These are phyloP conservation scores for Thomomys bottae DNA, from an alignment of 2,113 vertebrate species.

Conservation along the genomic window DNA sequence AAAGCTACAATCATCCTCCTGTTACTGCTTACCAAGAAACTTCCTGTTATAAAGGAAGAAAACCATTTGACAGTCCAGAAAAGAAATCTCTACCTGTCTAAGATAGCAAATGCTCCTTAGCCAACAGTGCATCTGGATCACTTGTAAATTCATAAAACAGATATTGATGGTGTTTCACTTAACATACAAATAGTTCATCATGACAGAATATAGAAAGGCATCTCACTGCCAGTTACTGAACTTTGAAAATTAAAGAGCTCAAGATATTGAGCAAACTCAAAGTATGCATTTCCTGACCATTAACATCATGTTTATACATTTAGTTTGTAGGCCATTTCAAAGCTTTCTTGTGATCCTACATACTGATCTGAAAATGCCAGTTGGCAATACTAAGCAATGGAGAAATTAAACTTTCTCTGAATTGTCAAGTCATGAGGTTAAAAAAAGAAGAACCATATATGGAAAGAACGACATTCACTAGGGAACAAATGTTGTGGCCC, in stretches of 20 bases:
- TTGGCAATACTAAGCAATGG: slow-evolving; percentile 44
- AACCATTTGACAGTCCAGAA: slow-evolving; percentile 34
- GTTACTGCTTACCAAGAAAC: slow-evolving; percentile 15
- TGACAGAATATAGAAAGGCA: not conserved
- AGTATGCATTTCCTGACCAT: not conserved
- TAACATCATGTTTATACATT: not conserved
- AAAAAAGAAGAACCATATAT: slow-evolving; percentile 45
- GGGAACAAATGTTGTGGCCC: slow-evolving; percentile 70
- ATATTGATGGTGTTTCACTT: not conserved
- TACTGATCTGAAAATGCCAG: slow-evolving; percentile 48
- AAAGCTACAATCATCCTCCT: slow-evolving; percentile 6
- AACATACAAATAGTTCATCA: not conserved
- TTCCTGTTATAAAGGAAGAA: not conserved
- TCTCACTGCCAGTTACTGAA: not conserved
- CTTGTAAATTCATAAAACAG: not conserved
- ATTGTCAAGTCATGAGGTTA: not conserved
- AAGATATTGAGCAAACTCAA: slow-evolving; percentile 37
- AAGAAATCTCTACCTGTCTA: slow-evolving; percentile 18
- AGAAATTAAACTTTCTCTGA: slow-evolving; percentile 48
- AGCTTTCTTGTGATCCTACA: slow-evolving; percentile 8
- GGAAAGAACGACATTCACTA: slow-evolving; percentile 65
- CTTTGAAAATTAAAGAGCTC: slow-evolving; percentile 29
- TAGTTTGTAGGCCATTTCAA: slow-evolving; percentile 53
- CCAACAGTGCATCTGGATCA: not conserved
- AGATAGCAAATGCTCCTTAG: slow-evolving; percentile 20